These are phyloP conservation scores for Ochlodes sylvanus DNA, from an alignment of 2,888 invertebrate species.

Conservation along the genomic window DNA sequence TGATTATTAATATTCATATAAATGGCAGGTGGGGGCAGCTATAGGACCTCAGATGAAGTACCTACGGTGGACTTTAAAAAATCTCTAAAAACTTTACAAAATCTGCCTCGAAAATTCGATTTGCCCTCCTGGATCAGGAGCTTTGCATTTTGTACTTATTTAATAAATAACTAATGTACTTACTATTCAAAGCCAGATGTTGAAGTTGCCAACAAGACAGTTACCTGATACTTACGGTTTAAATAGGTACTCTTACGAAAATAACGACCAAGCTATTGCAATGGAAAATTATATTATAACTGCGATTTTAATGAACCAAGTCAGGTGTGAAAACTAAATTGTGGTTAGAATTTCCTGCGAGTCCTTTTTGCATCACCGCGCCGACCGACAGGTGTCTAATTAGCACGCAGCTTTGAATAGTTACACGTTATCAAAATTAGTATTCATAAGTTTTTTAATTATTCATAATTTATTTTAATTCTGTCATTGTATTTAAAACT, in stretches of 20 bases:
- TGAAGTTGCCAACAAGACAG: background rate
- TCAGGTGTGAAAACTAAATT: constrained; percentile 18
- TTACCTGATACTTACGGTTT: background rate
- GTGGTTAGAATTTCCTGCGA: background rate
- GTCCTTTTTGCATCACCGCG: constrained; percentile 8
- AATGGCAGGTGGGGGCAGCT: no score
- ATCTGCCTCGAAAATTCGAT: no score
- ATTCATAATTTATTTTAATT: constrained; percentile 7
- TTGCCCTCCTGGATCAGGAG: no score
- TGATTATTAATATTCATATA: no score
- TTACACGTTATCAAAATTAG: background rate
- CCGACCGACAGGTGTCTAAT: constrained; percentile 21
- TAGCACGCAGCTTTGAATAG: constrained; percentile 5
- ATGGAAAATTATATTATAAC: constrained; percentile 36
- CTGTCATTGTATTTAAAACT: constrained; percentile 12
- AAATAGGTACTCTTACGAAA: background rate
- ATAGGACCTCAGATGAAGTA: no score
- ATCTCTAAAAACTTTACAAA: no score
- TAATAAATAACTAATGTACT: no score
- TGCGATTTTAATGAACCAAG: constrained; percentile 9
- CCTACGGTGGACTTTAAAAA: no score
- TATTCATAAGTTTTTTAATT: constrained; percentile 10
- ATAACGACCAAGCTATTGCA: constrained; percentile 14
- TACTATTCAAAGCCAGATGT: no score
- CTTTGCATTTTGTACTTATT: no score